Evolutionary conservation across 2,888 invertebrate species (phyloP), one percentile per base, ranked within the genome.

Genomic region (Trichopoda pennipes): DNA sequence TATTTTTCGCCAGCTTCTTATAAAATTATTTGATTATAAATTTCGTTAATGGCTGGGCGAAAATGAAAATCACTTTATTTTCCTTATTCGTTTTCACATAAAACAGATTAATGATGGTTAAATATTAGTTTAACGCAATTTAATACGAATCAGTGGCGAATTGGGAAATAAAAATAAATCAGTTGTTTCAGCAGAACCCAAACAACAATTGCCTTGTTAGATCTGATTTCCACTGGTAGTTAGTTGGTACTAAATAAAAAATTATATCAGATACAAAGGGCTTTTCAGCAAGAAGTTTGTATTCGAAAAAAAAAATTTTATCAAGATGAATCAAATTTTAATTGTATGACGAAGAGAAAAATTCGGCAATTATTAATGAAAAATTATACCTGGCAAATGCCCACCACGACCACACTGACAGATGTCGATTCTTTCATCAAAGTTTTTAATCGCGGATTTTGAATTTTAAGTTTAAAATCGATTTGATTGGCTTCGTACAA

Each of bases 91-190:
- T 32, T 51, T 66, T 64, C 6, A 19, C 70, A 61, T 61, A 61
- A 75, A 79, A 47, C 32, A 60, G 70, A 75, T 75, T 75, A 79
- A 82, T 60, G 61, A 79, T 82, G 66, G 21, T 75, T 55, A 79
- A 79, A 82, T 70, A 66, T 79, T 72, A 79, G 60, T 68, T 75
- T 49, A 56, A 72, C 74, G 58, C 75, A 70, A 72, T 70, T 82
- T 75, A 70, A 82, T 78, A 23, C 42, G 60, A 47, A 53, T 69
- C 68, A 55, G 44, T 23, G 32, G 44, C 21, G 28, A 47, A 14
- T 51, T 60, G 23, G 19, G 58, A 49, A 42, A 49, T 10, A 68
- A 32, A 61, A 64, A 66, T 38, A 64, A 12, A 38, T 1, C 38
- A 38, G 56, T 9, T 58, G 56, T 9, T 58, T 51, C 32, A 51